Evolutionary conservation across 2,113 vertebrate species (phyloP).

Genomic region (Desmodus rotundus): DNA sequence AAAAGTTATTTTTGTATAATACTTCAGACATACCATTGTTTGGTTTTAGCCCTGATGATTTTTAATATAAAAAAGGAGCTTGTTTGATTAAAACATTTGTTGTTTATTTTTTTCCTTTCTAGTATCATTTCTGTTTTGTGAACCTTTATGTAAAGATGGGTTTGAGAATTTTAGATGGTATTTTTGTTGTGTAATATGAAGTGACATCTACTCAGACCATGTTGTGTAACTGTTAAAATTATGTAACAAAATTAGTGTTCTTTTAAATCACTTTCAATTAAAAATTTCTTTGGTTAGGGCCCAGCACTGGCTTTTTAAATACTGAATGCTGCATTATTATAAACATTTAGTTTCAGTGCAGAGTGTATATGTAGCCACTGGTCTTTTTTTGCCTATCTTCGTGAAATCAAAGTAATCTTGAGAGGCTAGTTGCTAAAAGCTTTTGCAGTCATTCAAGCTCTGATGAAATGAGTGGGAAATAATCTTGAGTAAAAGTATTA

Average conservation of each 20-base stretch:
- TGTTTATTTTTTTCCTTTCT: neutral
- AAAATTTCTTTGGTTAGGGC: neutral
- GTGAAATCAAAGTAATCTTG: neutral
- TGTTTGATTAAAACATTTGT: neutral
- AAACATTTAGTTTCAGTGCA: neutral
- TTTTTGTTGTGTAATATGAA: neutral
- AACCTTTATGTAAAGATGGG: neutral
- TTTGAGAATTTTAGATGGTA: neutral
- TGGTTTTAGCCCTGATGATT: neutral
- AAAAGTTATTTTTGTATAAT: neutral
- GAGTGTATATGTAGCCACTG: neutral
- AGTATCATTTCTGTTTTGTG: neutral
- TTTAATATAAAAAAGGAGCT: neutral
- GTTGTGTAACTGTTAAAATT: neutral
- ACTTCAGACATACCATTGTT: neutral
- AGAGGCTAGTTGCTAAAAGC: neutral
- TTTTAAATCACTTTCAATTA: neutral
- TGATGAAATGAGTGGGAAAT: neutral
- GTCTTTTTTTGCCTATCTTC: neutral
- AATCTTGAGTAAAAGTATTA: neutral
- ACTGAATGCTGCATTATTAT: neutral
- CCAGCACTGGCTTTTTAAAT: neutral
- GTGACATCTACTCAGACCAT: neutral
- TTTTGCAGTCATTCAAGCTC: neutral
- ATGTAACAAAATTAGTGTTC: neutral